Conservation (phyloP, 1,140 invertebrate species). For the Calliopsis andreniformis region DNA sequence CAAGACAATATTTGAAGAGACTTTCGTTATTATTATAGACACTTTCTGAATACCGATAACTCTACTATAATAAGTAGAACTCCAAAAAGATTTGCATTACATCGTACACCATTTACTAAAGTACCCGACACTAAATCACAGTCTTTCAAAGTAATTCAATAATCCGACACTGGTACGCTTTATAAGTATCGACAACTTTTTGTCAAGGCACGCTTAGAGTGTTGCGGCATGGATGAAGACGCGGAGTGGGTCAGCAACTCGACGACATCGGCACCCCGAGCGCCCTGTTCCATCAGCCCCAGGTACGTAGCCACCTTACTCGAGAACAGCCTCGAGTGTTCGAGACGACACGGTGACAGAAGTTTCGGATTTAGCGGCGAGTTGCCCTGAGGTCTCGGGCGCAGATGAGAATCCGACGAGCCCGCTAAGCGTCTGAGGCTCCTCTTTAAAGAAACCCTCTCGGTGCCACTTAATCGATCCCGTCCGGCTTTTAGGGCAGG, state of each 20-base stretch:
- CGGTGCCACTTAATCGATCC: conserved; percentile 64
- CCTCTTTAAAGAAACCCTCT: conserved; percentile 66
- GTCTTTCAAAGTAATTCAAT: no score
- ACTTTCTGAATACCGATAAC: no score
- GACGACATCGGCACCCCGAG: neutral
- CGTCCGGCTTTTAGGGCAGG: conserved; percentile 47
- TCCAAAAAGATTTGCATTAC: no score
- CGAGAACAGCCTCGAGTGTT: conserved; percentile 49
- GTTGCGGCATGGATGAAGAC: conserved; percentile 50
- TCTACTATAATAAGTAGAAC: no score
- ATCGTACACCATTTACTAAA: no score
- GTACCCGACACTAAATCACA: no score
- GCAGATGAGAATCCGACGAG: conserved; percentile 59
- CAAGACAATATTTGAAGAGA: no score
- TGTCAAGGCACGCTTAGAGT: conserved; percentile 45
- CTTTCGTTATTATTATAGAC: no score
- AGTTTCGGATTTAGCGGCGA: conserved; percentile 60
- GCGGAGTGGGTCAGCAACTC: conserved; percentile 23
- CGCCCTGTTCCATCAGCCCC: conserved; percentile 25
- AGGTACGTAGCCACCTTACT: conserved; percentile 35
- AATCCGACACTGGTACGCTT: no score
- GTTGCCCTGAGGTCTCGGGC: conserved; percentile 55
- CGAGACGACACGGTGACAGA: conserved; percentile 42
- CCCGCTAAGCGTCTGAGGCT: conserved; percentile 58
- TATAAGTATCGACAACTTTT: neutral